Base-by-base conservation (phyloP, 2,888 invertebrate genomes). In the Apantesis nais region DNA sequence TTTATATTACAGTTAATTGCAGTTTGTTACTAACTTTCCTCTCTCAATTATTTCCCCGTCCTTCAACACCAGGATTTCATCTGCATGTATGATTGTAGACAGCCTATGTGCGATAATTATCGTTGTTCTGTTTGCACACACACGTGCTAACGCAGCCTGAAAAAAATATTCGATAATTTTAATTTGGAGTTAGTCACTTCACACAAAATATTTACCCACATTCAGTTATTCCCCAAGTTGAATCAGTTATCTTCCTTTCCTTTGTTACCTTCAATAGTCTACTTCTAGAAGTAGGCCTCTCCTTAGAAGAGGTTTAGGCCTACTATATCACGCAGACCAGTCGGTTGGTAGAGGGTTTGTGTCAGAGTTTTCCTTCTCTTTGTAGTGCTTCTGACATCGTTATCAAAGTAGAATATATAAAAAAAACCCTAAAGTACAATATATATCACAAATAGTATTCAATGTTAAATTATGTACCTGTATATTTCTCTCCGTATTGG, bases 61-160 rank as follows among this genome's bases (percentile, higher is more conserved):
- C 86, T 97, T 97, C 58, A 99, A 92, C 1, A 99, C 99, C 11
- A 99, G 93, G 85, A 99, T 99, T 91, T 98, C 98, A 93, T 99
- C 98, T 0, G 99, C 99, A 89, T 99, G 97, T 78, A 99, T 98
- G 73, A 99, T 97, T 0, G 99, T 99, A 0, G 99, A 99, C 64
- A 99, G 91, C 71, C 98, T 96, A 93, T 99, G 99, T 0, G 99
- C 99, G 52, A 99, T 98, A 68, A 99, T 98, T 14, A 99, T 96
- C 0, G 99, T 99, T 0, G 99, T 99, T 70, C 98, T 96, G 89
- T 98, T 98, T 0, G 96, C 95, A 88, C 98, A 98, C 37, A 99
- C 97, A 74, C 96, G 95, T 61, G 96, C 96, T 63, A 98, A 88
- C 0, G 98, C 97, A 25, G 97, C 95, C 96, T 97, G 91, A 34